Base-by-base conservation (phyloP, 2,888 invertebrate genomes). In the Chloroclysta siterata region DNA sequence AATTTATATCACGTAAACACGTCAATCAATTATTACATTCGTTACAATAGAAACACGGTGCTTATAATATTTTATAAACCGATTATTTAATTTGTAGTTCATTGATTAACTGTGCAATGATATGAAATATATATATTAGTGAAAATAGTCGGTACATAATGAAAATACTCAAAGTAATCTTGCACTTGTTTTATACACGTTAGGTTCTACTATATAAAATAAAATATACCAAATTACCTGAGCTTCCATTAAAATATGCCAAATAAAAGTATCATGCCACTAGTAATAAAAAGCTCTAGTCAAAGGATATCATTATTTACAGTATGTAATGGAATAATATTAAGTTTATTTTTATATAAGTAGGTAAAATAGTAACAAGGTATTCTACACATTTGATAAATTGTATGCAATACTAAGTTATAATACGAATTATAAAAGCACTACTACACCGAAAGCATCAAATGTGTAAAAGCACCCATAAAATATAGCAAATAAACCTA, bases 261-360 rank as follows among this genome's bases (percentile, higher is more conserved):
- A 90, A 88, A 77, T 81, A 88, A 84, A 50, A 59, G 47, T 79
- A 78, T 80, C 90, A 91, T 90, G 89, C 89, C 79, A 77, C 74
- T 69, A 68, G 73, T 70, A 22, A 22, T 11, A 78, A 73, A 63
- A 81, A 79, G 79, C 78, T 71, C 61, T 28, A 53, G 66, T 72
- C 53, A 53, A 69, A 61, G 68, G 53, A 22, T 64, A 47, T 50
- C 58, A 65, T 67, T 63, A 48, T 68, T 72, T 66, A 68, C 74
- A 72, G 68, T 36, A 36, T 69, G 65, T 68, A 66, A 71, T 69
- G 75, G 62, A 64, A 69, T 63, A 55, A 14, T 62, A 53, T 22
- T 53, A n/a, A n/a, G 15, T 17, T 72, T 65, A 70, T 70, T 69
- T 72, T 68, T 73, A 66, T 61, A 63, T 70, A n/a, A n/a, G n/a